These are phyloP conservation scores for Ginglymostoma cirratum DNA, from an alignment of 2,113 vertebrate species.

Conservation along the genomic window DNA sequence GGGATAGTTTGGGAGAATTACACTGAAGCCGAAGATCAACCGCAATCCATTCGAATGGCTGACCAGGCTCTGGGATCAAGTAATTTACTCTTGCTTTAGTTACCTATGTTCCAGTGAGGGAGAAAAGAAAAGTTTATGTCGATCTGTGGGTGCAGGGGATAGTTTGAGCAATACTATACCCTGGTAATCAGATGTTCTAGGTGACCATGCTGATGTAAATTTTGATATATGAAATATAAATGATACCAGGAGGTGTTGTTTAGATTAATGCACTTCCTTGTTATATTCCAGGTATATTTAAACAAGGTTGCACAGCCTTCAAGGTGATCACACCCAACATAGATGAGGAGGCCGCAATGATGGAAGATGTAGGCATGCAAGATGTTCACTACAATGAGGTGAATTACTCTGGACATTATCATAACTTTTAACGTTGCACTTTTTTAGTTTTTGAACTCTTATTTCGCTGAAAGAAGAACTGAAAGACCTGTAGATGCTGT, in stretches of 20 bases:
- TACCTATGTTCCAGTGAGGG: too few species aligned
- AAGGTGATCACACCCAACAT: constrained; percentile 92
- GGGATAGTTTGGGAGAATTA: too few species aligned
- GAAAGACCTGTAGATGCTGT: too few species aligned
- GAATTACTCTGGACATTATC: constrained; percentile 32
- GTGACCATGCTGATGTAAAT: neutral
- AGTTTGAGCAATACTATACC: neutral
- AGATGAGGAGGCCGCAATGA: constrained; percentile 97
- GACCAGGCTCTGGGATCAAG: too few species aligned
- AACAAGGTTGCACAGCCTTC: constrained; percentile 90
- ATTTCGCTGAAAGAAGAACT: neutral
- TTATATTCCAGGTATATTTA: constrained; percentile 75
- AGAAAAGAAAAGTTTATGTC: neutral
- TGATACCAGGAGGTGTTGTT: neutral
- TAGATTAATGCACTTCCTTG: neutral
- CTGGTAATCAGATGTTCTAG: neutral
- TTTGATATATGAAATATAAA: neutral
- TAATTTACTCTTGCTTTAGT: too few species aligned
- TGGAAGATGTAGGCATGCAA: constrained; percentile 98
- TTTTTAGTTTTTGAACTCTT: neutral
- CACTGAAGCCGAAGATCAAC: too few species aligned
- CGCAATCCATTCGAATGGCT: too few species aligned
- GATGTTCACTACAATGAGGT: constrained; percentile 98
- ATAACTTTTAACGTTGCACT: neutral
- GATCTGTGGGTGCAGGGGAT: neutral